Evolutionary conservation across 2,113 vertebrate species (phyloP).

Genomic region (Spheniscus mendiculus): DNA sequence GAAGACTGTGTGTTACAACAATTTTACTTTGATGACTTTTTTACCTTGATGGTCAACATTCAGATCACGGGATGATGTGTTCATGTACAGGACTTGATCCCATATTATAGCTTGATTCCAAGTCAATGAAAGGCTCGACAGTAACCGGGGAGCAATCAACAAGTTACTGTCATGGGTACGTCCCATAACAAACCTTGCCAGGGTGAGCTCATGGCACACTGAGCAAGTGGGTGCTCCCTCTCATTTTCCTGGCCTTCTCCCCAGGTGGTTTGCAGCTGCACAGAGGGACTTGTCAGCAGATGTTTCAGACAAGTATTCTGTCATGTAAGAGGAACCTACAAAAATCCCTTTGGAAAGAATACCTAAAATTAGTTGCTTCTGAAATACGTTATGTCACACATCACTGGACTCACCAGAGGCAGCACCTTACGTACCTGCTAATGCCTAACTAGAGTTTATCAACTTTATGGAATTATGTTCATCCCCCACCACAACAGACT

Average conservation of each 20-base stretch:
- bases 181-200: background rate
- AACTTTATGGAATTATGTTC: background rate
- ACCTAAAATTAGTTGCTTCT: background rate
- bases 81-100: background rate
- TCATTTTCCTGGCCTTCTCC: background rate
- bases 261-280: background rate
- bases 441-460: background rate
- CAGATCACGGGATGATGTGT: background rate
- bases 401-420: background rate
- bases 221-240: background rate
- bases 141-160: background rate
- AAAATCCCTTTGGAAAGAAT: background rate
- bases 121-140: background rate
- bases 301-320: background rate
- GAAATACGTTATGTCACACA: background rate
- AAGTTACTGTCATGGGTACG: rapidly evolving
- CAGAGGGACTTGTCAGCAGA: background rate
- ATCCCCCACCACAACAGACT: background rate
- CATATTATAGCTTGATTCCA: background rate
- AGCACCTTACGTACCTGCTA: background rate
- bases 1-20: background rate
- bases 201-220: background rate
- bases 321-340: background rate
- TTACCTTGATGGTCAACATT: background rate
- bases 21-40: background rate